Percentiles rank a stretch among this genome's conserved stretches.
Conservation (phyloP, 1,140 invertebrate genomes). For the Hydropsyche tenuis region DNA sequence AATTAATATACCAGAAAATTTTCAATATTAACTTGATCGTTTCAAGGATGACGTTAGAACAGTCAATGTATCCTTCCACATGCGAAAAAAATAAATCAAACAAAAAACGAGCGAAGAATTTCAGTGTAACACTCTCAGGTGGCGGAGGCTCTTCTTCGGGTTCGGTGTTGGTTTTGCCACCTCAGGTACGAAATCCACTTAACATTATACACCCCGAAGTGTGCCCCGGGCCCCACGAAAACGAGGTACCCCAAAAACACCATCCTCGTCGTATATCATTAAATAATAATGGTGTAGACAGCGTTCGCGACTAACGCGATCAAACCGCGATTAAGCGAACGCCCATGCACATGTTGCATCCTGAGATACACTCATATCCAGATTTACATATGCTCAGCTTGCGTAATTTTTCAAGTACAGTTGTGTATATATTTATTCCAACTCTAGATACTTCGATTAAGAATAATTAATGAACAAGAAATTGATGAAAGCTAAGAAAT, state of each 20-base stretch:
- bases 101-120: background rate
- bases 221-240: constrained; percentile 8
- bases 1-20: too few relatives aligned
- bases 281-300: constrained; percentile 39
- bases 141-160: background rate
- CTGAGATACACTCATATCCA: too few relatives aligned
- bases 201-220: constrained; percentile 37
- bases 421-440: too few relatives aligned
- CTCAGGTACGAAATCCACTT: constrained; percentile 40
- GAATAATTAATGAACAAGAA: too few relatives aligned
- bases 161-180: constrained; percentile 39
- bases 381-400: too few relatives aligned
- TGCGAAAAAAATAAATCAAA: background rate
- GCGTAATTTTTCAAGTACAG: too few relatives aligned
- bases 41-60: too few relatives aligned
- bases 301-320: background rate
- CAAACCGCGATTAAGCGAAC: constrained; percentile 20
- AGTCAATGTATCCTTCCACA: constrained; percentile 19
- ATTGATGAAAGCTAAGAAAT: too few relatives aligned
- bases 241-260: background rate
- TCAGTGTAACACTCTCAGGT: constrained; percentile 23
- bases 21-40: too few relatives aligned
- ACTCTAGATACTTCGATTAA: too few relatives aligned
- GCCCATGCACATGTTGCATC: too few relatives aligned
- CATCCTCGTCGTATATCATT: constrained; percentile 33